phyloP scores from a whole-genome alignment of 2,888 invertebrate species.

The Agriopis marginaria region DNA sequence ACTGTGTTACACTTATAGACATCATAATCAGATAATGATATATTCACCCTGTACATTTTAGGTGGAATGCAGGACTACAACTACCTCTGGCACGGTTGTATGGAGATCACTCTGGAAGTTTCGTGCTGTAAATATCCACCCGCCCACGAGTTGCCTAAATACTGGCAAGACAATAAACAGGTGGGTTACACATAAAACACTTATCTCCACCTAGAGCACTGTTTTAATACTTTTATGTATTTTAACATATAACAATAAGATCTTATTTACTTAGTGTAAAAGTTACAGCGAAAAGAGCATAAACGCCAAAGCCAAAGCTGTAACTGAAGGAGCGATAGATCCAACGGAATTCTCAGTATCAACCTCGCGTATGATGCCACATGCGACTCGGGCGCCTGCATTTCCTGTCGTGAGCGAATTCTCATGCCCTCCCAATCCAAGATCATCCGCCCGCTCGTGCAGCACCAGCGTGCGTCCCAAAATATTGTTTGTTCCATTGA shows the following conservation, averaged over 20 bases:
- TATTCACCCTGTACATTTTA: constrained; percentile 44
- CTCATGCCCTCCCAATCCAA: constrained; percentile 72
- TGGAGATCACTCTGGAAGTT: constrained; percentile 97
- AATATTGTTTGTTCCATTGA: constrained; percentile 74
- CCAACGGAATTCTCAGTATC: constrained; percentile 52
- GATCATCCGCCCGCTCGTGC: constrained; percentile 76
- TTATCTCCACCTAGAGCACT: background rate
- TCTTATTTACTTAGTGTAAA: constrained; percentile 7
- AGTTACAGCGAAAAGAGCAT: constrained; percentile 25
- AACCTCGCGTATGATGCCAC: constrained; percentile 70
- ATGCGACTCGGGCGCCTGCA: constrained; percentile 80
- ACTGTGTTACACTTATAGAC: background rate
- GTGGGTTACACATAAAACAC: constrained; percentile 71
- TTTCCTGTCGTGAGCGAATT: constrained; percentile 78
- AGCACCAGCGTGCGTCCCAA: constrained; percentile 79
- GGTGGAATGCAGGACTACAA: constrained; percentile 98
- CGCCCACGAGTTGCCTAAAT: constrained; percentile 91
- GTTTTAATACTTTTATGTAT: background rate
- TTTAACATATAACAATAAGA: background rate
- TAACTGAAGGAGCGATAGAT: constrained; percentile 55
- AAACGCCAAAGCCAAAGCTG: constrained; percentile 36
- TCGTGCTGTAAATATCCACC: constrained; percentile 98
- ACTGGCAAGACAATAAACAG: constrained; percentile 96
- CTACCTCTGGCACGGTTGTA: constrained; percentile 96
- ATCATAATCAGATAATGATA: background rate